Percentiles rank a stretch among this genome's conserved stretches.
phyloP scores from a whole-genome alignment of 2,797 vertebrate genomes.

The Sebastes trivittatus region DNA sequence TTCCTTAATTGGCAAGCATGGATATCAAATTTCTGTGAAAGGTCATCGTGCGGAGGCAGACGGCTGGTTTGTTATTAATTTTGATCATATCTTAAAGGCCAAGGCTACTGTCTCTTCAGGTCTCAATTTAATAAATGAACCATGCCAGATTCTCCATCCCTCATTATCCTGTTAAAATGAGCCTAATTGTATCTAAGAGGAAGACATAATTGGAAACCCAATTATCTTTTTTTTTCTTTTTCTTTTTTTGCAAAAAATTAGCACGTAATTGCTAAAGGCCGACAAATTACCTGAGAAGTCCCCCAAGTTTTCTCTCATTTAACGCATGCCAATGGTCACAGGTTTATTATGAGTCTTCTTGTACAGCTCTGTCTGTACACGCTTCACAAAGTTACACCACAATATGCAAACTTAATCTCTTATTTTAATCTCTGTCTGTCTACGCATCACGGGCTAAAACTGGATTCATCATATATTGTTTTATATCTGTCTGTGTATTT shows the following conservation, averaged over 20 bases:
- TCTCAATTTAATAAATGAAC: slow-evolving; percentile 34
- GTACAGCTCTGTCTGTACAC: background rate
- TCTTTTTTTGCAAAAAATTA: background rate
- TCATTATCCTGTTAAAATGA: slow-evolving; percentile 36
- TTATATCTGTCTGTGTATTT: background rate
- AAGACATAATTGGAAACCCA: slow-evolving; percentile 11
- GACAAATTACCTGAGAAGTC: background rate
- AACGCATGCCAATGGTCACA: background rate
- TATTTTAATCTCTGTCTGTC: background rate
- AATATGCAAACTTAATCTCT: background rate
- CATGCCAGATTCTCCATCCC: background rate
- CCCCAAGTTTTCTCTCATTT: background rate
- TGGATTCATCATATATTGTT: background rate
- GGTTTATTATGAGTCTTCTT: slow-evolving; percentile 3
- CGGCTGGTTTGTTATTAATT: slow-evolving; percentile 18
- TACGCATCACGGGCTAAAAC: background rate
- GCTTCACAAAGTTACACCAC: background rate
- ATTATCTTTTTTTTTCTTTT: background rate
- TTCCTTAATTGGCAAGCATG: slow-evolving; percentile 5
- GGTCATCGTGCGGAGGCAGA: slow-evolving; percentile 6
- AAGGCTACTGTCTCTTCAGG: background rate
- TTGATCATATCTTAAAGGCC: slow-evolving; percentile 27
- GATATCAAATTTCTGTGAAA: slow-evolving; percentile 7
- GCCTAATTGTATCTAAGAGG: slow-evolving; percentile 4
- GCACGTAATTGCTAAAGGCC: background rate